A percentile compares a stretch with the other conserved stretches of the same genome.
phyloP scores from a whole-genome alignment of 2,113 vertebrate genomes.

The pig (Sus scrofa) region T2T-Sscrofa CM000824.6:130470001-130470500 shows the following conservation, averaged over 20 bases:
- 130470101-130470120: neutral
- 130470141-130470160: neutral
- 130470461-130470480: too few relatives aligned
- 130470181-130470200: neutral
- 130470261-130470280: neutral
- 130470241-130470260: neutral
- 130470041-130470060: neutral
- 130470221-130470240: neutral
- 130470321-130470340: neutral
- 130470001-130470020: neutral
- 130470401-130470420: too few relatives aligned
- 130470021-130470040: neutral
- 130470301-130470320: neutral
- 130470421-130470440: too few relatives aligned
- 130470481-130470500: too few relatives aligned
- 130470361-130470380: neutral
- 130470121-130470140: neutral
- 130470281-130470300: neutral
- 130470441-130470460: too few relatives aligned
- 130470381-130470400: neutral
- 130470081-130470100: neutral
- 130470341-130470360: neutral
- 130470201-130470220: neutral
- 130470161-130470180: neutral
- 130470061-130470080: neutral